Evolutionary conservation across 2,888 invertebrate species (phyloP), one percentile per base, ranked within the genome.

Genomic region (Caenorhabditis angaria): DNA sequence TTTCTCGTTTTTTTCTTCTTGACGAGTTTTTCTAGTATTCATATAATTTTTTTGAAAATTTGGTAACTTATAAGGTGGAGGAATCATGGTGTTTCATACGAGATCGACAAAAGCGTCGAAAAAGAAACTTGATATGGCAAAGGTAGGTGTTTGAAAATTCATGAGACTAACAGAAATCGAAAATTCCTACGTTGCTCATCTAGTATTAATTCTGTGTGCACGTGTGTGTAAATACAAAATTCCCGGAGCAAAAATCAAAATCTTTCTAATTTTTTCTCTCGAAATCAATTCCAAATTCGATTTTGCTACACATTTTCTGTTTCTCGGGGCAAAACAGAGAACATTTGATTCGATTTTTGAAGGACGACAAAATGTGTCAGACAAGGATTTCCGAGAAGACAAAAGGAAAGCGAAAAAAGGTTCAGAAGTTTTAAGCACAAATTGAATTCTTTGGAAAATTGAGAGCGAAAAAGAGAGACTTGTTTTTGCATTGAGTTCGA

Each of bases 91-190:
- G 50, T 78, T 76, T 61, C 78, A 78, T 60, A 65, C 76, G 47
- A 61, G 76, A 61, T 66, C 71, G 61, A 64, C 76, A 29, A 66
- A 67, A n/a, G 53, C 75, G 32, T 68, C 71, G 29, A 70, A 69
- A 55, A 71, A 74, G 55, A 78, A 74, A 68, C 71, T 78, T 27
- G 72, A 78, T 51, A 50, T 76, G n/a, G 78, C 78, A 5, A 63
- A 78, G 78, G 78, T 78, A 27, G 25, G 25, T 18, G 2, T 41
- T 41, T n/a, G n/a, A n/a, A n/a, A n/a, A n/a, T n/a, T n/a, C n/a
- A n/a, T n/a, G n/a, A n/a, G n/a, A n/a, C n/a, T n/a, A n/a, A n/a
- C n/a, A n/a, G n/a, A n/a, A n/a, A n/a, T n/a, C n/a, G n/a, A n/a
- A n/a, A n/a, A n/a, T n/a, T n/a, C n/a, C n/a, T n/a, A n/a, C n/a